Conservation (phyloP, 1,140 invertebrate species). For the Drosophila mauritiana region DNA sequence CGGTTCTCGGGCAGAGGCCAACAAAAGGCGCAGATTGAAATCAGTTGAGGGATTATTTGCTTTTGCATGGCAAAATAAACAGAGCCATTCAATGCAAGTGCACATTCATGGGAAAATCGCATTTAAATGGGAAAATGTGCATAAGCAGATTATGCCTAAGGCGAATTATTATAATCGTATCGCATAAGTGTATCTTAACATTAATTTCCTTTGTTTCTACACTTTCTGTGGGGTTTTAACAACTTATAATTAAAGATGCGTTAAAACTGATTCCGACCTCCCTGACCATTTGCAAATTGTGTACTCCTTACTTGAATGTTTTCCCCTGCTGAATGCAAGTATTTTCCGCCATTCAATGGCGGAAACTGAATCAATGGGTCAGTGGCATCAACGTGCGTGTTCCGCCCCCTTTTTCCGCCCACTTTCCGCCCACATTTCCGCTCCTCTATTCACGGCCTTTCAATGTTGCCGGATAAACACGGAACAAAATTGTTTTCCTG, state of each 20-base stretch:
- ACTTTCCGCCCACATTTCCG: neutral
- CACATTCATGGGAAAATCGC: neutral
- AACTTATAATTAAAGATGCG: too few relatives aligned
- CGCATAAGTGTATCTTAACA: neutral
- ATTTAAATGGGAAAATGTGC: neutral
- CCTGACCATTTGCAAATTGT: too few relatives aligned
- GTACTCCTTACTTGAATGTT: neutral
- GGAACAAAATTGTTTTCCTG: conserved; percentile 58
- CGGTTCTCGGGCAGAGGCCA: neutral
- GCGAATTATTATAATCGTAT: neutral
- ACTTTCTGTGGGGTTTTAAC: too few relatives aligned
- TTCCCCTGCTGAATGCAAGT: neutral
- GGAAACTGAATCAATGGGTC: conserved; percentile 72
- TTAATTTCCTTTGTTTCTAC: neutral
- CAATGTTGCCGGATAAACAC: conserved; percentile 62
- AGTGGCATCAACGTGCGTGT: conserved; percentile 60
- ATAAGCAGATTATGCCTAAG: neutral
- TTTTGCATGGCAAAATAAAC: conserved; percentile 2
- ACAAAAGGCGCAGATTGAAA: conserved; percentile 14
- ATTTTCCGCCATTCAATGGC: conserved; percentile 11
- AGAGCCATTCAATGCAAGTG: conserved; percentile 7
- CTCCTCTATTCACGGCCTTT: conserved; percentile 41
- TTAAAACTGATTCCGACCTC: too few relatives aligned
- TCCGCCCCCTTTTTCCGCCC: neutral
- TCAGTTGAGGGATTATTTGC: neutral